Evolutionary conservation across 2,888 invertebrate genomes (phyloP).

Genomic region (Pyrocoelia pectoralis): DNA sequence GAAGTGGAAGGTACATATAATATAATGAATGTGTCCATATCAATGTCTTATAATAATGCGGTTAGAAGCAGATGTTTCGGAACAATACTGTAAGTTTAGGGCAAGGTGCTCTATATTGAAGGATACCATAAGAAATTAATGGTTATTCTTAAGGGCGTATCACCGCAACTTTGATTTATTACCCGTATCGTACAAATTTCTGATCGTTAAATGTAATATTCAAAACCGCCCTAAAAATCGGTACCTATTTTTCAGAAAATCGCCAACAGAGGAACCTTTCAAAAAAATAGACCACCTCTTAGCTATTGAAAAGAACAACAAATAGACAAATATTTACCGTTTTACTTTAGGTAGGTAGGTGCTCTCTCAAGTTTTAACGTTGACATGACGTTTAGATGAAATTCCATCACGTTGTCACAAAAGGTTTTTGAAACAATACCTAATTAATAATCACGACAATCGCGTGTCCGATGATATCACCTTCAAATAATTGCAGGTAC

Average conservation of each 20-base stretch:
- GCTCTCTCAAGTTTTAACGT: too few species aligned
- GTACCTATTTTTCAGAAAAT: neutral
- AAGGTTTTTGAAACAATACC: neutral
- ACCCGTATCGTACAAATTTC: conserved; percentile 9
- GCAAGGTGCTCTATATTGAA: conserved; percentile 25
- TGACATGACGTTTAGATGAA: neutral
- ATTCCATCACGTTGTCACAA: neutral
- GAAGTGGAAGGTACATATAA: conserved; percentile 9
- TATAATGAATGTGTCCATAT: conserved; percentile 34
- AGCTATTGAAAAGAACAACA: conserved; percentile 7
- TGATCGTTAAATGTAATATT: neutral
- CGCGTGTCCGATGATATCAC: conserved; percentile 1
- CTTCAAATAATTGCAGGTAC: neutral
- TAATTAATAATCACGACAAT: neutral
- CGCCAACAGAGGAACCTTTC: neutral
- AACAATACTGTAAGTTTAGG: neutral
- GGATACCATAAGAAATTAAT: conserved; percentile 14
- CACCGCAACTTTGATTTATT: conserved; percentile 12
- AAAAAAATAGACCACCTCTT: conserved; percentile 13
- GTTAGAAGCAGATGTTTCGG: conserved; percentile 31
- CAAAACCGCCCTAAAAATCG: neutral
- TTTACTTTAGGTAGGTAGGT: neutral
- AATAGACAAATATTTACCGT: conserved; percentile 10
- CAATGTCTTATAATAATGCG: conserved; percentile 35
- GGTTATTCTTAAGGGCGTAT: conserved; percentile 22